phyloP scores from a whole-genome alignment of 2,113 vertebrate genomes.

The Kryptolebias marmoratus region DNA sequence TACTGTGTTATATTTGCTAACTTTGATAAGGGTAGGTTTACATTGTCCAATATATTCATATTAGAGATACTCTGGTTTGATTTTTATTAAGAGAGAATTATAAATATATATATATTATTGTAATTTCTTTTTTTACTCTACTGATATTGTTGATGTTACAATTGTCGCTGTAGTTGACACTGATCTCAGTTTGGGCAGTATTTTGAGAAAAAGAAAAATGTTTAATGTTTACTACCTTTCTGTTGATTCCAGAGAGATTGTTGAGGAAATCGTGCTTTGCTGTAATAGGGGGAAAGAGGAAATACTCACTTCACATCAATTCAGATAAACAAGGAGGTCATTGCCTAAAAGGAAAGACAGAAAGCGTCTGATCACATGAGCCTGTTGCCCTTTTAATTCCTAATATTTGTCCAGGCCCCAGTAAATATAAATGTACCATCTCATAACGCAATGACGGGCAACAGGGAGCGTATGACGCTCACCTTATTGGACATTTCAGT shows the following conservation, averaged over 20 bases:
- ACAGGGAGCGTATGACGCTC: conserved; percentile 43
- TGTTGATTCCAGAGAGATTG: conserved; percentile 63
- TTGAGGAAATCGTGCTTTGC: conserved; percentile 47
- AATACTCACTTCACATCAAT: conserved; percentile 52
- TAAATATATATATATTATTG: conserved; percentile 58
- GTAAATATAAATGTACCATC: conserved; percentile 70
- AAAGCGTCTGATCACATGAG: conserved; percentile 47
- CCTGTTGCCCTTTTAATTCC: conserved; percentile 51
- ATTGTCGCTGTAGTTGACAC: conserved; percentile 73
- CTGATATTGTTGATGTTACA: conserved; percentile 67
- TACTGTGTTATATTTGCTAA: conserved; percentile 90
- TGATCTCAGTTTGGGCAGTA: conserved; percentile 71
- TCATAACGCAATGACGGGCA: conserved; percentile 11
- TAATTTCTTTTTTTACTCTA: conserved; percentile 68
- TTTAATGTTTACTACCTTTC: conserved; percentile 73
- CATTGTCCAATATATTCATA: conserved; percentile 88
- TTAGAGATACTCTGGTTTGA: conserved; percentile 86
- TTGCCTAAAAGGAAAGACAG: conserved; percentile 40
- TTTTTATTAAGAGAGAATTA: conserved; percentile 70
- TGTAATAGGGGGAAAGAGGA: conserved; percentile 44
- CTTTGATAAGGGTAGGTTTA: conserved; percentile 92
- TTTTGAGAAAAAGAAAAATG: conserved; percentile 61
- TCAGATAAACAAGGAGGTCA: conserved; percentile 46
- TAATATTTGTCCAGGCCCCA: conserved; percentile 36
- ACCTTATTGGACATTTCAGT: conserved; percentile 37